These are phyloP conservation scores for Diuraphis noxia DNA, from an alignment of 1,140 invertebrate genomes.

Conservation along the genomic window DNA sequence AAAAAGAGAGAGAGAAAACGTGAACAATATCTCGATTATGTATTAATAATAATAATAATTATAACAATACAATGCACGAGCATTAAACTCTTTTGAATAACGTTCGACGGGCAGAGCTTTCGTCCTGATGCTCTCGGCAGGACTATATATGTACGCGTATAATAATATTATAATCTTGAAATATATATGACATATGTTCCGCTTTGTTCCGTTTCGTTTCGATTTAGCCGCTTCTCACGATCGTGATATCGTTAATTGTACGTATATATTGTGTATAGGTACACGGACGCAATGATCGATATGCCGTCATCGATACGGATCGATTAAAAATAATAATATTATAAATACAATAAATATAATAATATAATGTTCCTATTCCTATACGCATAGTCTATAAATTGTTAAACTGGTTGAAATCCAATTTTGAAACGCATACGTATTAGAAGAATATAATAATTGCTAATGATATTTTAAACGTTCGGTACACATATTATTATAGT, in stretches of 20 bases:
- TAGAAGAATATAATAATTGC: not conserved
- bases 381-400: not conserved
- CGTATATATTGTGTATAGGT: not conserved
- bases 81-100: not conserved
- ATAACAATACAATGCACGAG: not conserved
- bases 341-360: not conserved
- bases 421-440: conserved; percentile 1
- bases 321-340: not conserved
- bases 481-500: not conserved
- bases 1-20: not conserved
- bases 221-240: conserved; percentile 32
- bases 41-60: too few species aligned
- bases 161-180: not conserved
- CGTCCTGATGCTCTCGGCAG: not conserved
- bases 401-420: conserved; percentile 23
- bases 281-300: conserved; percentile 3
- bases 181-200: not conserved
- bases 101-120: not conserved
- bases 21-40: not conserved
- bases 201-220: not conserved
- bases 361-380: not conserved
- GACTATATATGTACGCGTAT: not conserved
- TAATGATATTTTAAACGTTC: conserved; percentile 7
- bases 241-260: not conserved
- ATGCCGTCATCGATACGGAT: not conserved